Conservation (phyloP, 2,797 vertebrate species). For the Prunella strophiata region DNA sequence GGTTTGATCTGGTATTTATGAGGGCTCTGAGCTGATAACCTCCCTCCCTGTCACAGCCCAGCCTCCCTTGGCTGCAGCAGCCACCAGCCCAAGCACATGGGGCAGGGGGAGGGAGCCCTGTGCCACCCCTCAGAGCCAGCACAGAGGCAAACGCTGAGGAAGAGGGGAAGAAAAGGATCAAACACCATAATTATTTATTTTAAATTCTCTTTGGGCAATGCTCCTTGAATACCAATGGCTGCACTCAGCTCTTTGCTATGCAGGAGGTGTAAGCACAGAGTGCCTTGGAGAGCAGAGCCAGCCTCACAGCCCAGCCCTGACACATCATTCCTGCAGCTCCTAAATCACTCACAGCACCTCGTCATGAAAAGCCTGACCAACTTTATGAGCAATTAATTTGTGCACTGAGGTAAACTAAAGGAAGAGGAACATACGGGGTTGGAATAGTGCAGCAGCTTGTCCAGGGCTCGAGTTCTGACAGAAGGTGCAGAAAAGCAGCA, state of each 20-base stretch:
- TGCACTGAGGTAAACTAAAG: background rate
- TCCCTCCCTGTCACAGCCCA: background rate
- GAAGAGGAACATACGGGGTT: background rate
- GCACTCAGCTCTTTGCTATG: background rate
- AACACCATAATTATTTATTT: background rate
- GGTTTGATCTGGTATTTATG: conserved; percentile 64
- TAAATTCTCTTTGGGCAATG: background rate
- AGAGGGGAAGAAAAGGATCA: background rate
- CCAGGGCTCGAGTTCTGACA: rapidly evolving
- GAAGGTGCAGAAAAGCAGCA: background rate
- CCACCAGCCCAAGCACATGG: background rate
- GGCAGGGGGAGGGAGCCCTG: background rate
- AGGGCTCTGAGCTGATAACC: conserved; percentile 35
- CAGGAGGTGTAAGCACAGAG: background rate
- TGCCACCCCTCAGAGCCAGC: background rate
- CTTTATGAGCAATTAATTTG: conserved; percentile 9
- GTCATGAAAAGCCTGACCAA: background rate
- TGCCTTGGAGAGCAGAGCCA: background rate
- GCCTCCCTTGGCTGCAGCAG: conserved; percentile 11
- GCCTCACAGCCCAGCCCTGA: background rate
- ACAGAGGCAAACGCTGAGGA: rapidly evolving
- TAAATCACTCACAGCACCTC: background rate
- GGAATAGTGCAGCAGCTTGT: background rate
- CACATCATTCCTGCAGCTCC: background rate
- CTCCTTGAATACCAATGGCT: background rate